Conservation (phyloP, 2,888 invertebrate genomes). For the Tethea ocularis region DNA sequence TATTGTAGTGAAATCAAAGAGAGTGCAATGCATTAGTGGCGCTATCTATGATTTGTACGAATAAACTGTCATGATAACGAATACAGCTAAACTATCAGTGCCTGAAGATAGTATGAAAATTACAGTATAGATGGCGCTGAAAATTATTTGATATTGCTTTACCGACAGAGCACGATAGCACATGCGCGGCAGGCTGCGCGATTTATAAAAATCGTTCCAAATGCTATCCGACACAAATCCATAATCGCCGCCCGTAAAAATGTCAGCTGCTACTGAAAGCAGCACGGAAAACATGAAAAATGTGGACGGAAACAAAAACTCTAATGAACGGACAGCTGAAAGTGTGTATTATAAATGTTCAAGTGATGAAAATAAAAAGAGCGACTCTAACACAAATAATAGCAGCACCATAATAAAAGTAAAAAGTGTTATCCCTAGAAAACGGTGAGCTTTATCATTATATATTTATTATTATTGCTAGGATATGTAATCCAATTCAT, state of each 20-base stretch:
- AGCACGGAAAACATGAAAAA: conserved; percentile 52
- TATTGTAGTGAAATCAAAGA: no score
- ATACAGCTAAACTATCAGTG: neutral
- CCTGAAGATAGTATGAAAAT: neutral
- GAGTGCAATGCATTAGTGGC: no score
- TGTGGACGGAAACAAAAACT: conserved; percentile 32
- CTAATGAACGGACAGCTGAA: conserved; percentile 39
- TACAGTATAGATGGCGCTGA: conserved; percentile 48
- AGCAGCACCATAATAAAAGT: conserved; percentile 71
- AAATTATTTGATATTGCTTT: conserved; percentile 40
- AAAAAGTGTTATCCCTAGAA: conserved; percentile 77
- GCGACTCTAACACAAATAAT: conserved; percentile 36
- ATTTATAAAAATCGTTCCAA: conserved; percentile 79
- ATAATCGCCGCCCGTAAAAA: conserved; percentile 75
- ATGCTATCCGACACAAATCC: conserved; percentile 76
- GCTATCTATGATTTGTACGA: neutral
- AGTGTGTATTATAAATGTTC: conserved; percentile 53
- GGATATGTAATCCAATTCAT: no score
- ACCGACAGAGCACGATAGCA: conserved; percentile 57
- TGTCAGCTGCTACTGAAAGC: conserved; percentile 64
- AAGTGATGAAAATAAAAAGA: conserved; percentile 63
- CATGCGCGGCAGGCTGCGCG: conserved; percentile 81
- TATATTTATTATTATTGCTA: neutral
- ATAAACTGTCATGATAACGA: neutral
- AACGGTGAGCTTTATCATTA: conserved; percentile 63